Base-by-base conservation (phyloP, 2,888 invertebrate genomes). In the Hesperia comma region DNA sequence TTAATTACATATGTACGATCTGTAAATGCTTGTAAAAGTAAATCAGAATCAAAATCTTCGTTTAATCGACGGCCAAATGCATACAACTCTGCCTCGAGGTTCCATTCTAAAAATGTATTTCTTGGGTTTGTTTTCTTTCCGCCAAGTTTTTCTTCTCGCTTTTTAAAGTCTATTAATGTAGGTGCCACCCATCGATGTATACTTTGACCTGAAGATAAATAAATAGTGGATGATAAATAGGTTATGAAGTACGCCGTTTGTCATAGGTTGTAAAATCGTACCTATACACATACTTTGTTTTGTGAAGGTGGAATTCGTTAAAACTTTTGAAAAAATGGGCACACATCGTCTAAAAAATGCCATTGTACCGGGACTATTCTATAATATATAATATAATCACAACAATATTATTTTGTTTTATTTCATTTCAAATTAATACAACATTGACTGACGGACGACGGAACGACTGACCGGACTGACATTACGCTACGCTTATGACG, bases 11-110 rank as follows among this genome's bases (percentile, higher is more conserved):
- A 98, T 0, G 97, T 96, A 74, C 94, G 93, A 78, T 97, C 95
- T 49, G 95, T 96, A 68, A 99, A 95, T 0, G 98, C 98, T 77
- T 94, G 94, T 63, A 95, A 93, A 33, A 99, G 85, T 15, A 96
- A 83, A 19, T 94, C 90, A 0, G 93, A 86, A 69, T 97, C 93
- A 78, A 99, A 97, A 5, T 96, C 94, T 90, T 99, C 99, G 26
- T 95, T 95, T 15, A 99, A 88, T 32, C 99, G 93, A 79, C 96
- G 95, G 10, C 96, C 96, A 92, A 99, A 99, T 0, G 98, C 97
- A 88, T 93, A 98, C 2, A 99, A 71, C 89, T 99, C 98, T 0
- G 97, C 95, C 75, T 96, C 95, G 75, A 97, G 95, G 81, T 98
- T 98, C 98, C 98, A 98, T 78, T 96, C 97, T n/a, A 95, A 74